A percentile compares a stretch with the other conserved stretches of the same genome.
Conservation (phyloP, 2,113 vertebrate genomes). For the Caretta caretta region DNA sequence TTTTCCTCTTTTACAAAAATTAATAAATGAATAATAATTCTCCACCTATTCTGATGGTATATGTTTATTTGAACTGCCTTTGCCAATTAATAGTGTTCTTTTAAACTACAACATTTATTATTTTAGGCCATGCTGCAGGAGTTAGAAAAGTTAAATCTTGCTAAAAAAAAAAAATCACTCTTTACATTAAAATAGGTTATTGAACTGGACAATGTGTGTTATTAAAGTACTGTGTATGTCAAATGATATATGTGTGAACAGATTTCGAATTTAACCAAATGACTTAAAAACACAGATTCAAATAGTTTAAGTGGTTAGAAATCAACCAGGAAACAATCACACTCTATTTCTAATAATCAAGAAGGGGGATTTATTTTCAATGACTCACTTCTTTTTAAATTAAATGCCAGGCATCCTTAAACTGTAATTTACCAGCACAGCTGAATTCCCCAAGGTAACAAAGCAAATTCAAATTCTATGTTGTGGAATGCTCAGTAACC, state of each 20-base stretch:
- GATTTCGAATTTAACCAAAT: background rate
- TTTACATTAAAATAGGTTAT: background rate
- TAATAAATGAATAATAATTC: background rate
- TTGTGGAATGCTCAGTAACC: background rate
- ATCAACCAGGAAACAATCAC: background rate
- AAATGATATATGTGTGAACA: background rate
- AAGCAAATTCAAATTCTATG: conserved; percentile 28
- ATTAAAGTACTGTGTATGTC: background rate
- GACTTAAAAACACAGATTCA: conserved; percentile 20
- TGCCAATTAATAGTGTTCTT: conserved; percentile 12
- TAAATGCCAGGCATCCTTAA: conserved; percentile 29
- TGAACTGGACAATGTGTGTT: background rate
- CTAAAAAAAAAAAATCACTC: conserved; percentile 1
- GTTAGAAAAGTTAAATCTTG: background rate
- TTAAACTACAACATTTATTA: background rate
- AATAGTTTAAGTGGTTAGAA: conserved; percentile 14
- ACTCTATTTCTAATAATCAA: background rate
- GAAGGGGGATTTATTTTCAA: background rate
- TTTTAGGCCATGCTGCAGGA: background rate
- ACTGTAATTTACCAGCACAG: conserved; percentile 22
- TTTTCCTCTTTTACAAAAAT: conserved; percentile 4
- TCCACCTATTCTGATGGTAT: background rate
- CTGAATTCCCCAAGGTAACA: conserved; percentile 39
- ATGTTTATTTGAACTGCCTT: conserved; percentile 8
- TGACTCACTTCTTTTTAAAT: conserved; percentile 35